Conservation (phyloP, 2,888 invertebrate species). For the Trachelus stipa region DNA sequence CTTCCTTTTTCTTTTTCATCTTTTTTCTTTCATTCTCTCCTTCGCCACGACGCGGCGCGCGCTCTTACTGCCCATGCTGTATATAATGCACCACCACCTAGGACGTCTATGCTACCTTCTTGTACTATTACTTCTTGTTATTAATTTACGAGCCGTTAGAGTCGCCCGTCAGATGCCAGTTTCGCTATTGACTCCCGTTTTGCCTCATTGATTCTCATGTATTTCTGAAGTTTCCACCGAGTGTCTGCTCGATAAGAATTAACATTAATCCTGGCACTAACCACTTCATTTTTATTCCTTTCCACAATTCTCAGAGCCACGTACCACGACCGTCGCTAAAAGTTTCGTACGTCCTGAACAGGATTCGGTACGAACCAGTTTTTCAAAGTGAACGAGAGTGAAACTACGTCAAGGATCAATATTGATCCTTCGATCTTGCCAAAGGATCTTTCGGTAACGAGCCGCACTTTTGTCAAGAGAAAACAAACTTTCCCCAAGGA, state of each 20-base stretch:
- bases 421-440: background rate
- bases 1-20: background rate
- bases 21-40: background rate
- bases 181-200: background rate
- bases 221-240: background rate
- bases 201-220: background rate
- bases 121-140: background rate
- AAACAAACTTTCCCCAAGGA: background rate
- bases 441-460: background rate
- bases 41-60: background rate
- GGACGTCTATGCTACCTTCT: background rate
- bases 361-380: background rate
- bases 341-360: background rate
- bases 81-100: background rate
- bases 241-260: background rate
- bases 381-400: conserved; percentile 11
- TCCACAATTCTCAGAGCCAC: background rate
- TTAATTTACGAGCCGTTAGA: background rate
- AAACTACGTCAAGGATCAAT: conserved; percentile 9
- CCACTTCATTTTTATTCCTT: background rate
- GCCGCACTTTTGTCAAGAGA: background rate
- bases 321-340: background rate
- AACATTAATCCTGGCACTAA: background rate
- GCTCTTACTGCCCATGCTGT: background rate
- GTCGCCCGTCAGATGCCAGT: background rate